A percentile compares a stretch with the other conserved stretches of the same genome.
phyloP scores from a whole-genome alignment of 1,140 invertebrate genomes.

The Bradysia coprophila region DNA sequence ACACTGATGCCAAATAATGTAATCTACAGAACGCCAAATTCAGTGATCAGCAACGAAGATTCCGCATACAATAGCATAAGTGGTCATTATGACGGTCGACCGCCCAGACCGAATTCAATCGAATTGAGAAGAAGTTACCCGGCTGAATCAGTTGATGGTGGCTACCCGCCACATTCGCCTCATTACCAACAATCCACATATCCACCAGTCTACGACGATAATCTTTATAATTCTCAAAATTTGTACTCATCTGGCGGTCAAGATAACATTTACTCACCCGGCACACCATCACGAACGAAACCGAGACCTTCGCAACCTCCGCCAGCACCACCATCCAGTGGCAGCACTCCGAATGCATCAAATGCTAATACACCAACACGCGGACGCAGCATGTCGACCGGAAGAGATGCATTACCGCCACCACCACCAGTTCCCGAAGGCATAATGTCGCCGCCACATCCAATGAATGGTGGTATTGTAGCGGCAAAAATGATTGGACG shows the following conservation, averaged over 20 bases:
- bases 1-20: conserved; percentile 56
- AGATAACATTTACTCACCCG: conserved; percentile 30
- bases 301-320: conserved; percentile 67
- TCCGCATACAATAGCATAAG: conserved; percentile 22
- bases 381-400: conserved; percentile 41
- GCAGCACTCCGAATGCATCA: conserved; percentile 47
- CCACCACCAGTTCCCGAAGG: conserved; percentile 62
- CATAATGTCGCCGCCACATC: conserved; percentile 28
- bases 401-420: conserved; percentile 57
- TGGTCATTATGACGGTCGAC: conserved; percentile 26
- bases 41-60: conserved; percentile 19
- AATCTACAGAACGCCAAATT: conserved; percentile 29
- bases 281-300: conserved; percentile 34
- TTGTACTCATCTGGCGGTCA: conserved; percentile 22
- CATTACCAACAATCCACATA: conserved; percentile 17
- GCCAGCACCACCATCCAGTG: conserved; percentile 61
- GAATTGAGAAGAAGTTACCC: conserved; percentile 48
- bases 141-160: conserved; percentile 32
- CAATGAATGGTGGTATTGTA: conserved; percentile 17
- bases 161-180: conserved; percentile 22
- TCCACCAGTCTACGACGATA: conserved; percentile 17
- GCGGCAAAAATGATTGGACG: conserved; percentile 25
- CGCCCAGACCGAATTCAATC: conserved; percentile 55
- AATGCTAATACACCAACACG: conserved; percentile 45
- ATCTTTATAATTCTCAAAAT: conserved; percentile 21